Evolutionary conservation across 2,888 invertebrate genomes (phyloP), one percentile per base, ranked within the genome.

Genomic region (Ectemnius continuus): DNA sequence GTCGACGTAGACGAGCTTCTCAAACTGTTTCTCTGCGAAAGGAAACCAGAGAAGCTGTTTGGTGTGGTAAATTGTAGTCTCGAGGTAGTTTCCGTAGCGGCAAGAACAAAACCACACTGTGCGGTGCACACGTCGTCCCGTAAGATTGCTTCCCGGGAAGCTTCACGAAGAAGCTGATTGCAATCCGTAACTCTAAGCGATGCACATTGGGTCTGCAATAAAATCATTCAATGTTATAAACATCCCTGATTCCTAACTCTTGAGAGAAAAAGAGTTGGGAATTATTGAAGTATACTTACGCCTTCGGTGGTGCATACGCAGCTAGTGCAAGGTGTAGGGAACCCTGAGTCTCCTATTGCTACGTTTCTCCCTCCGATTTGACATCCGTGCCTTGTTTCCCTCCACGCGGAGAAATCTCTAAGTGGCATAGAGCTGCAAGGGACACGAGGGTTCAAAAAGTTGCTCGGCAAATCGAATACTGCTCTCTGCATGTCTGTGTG

Each of bases 271-370:
- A 56, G 4, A 20, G 56, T 45, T 4, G 8, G 16, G 48, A 59
- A 5, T 28, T 52, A 16, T 46, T 45, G 13, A 68, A 47, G n/a
- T 28, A 46, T 79, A 93, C 94, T 94, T 92, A 97, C 97, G 88
- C 97, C 97, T 91, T 97, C 96, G 18, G 92, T 92, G 8, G 96
- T 95, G 88, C 97, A 97, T 73, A 97, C 95, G 88, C 97, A 97
- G 68, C 96, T 96, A 0, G 97, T 97, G 89, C 97, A 97, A 2
- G 97, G 97, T n/a, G 96, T 95, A 0, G 97, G 97, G 91, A 97
- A 95, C 23, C 96, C 96, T 0, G 96, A 95, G 78, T 96, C 95
- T 0, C 97, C 97, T 4, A 97, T 93, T 4, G 94, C 93, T 5
- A 97, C 95, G 72, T 95, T 94, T 45, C 95, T 93, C 58, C 94